Evolutionary conservation across 2,113 vertebrate genomes (phyloP).

Genomic region (Thermophis baileyi): DNA sequence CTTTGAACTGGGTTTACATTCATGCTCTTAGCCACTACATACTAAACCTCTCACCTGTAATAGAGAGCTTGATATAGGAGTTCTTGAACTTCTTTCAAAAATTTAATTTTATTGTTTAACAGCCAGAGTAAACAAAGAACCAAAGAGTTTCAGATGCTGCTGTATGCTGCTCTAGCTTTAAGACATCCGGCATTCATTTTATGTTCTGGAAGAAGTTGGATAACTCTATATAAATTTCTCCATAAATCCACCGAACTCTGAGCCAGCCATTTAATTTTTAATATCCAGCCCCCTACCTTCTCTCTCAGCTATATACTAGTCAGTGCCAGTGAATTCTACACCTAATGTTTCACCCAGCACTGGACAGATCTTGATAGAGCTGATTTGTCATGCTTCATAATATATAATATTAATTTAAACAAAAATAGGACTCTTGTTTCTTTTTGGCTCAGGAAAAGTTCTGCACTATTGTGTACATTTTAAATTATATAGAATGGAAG

Average conservation of each 20-base stretch:
- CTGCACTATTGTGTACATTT: background rate
- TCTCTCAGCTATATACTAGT: conserved; percentile 27
- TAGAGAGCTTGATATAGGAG: background rate
- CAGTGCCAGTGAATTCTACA: conserved; percentile 35
- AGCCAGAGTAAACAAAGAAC: conserved; percentile 7
- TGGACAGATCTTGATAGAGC: conserved; percentile 31
- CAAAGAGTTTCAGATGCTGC: conserved; percentile 23
- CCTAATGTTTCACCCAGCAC: conserved; percentile 24
- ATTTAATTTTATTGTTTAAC: conserved; percentile 1
- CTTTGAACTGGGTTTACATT: background rate
- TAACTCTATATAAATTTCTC: background rate
- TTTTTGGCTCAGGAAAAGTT: conserved; percentile 25
- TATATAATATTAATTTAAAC: conserved; percentile 23
- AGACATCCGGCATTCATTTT: conserved; percentile 20
- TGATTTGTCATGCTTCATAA: conserved; percentile 39
- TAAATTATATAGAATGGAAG: background rate
- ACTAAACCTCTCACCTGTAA: background rate
- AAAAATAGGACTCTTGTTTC: conserved; percentile 36
- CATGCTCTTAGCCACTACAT: background rate
- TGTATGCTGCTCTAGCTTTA: background rate
- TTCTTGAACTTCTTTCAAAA: background rate
- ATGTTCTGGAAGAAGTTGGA: conserved; percentile 4
- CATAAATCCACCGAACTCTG: conserved; percentile 33
- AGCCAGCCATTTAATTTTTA: conserved; percentile 38
- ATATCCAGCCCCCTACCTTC: background rate